phyloP scores from a whole-genome alignment of 2,888 invertebrate genomes.

The Tineola bisselliella region DNA sequence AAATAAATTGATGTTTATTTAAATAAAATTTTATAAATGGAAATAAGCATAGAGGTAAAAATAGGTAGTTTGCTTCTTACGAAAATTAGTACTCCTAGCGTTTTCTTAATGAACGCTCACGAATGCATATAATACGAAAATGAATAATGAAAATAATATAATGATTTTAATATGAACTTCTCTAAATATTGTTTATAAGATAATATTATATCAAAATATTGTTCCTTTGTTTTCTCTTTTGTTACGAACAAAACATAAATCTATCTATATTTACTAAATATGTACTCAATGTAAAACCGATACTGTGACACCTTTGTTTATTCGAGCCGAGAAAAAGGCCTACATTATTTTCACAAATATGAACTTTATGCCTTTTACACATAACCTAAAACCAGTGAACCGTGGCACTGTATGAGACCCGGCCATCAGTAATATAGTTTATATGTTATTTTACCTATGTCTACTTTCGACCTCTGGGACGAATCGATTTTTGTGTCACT shows the following conservation, averaged over 20 bases:
- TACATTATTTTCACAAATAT: neutral
- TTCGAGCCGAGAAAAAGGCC: neutral
- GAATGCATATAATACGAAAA: too few relatives aligned
- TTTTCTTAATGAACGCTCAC: too few relatives aligned
- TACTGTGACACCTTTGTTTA: conserved; percentile 9
- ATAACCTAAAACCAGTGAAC: neutral
- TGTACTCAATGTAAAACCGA: neutral
- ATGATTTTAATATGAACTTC: too few relatives aligned
- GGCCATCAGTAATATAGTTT: neutral
- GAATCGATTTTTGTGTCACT: too few relatives aligned
- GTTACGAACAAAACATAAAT: neutral
- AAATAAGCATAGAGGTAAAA: too few relatives aligned
- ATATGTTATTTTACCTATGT: neutral
- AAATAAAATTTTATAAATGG: neutral
- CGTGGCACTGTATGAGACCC: neutral
- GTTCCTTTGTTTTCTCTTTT: neutral
- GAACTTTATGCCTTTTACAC: neutral
- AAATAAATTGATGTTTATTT: neutral
- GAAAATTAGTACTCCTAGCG: too few relatives aligned
- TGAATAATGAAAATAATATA: too few relatives aligned
- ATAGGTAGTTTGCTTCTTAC: too few relatives aligned
- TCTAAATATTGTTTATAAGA: too few relatives aligned
- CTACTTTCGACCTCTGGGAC: too few relatives aligned
- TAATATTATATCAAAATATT: too few relatives aligned
- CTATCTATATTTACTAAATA: neutral